These are phyloP conservation scores for Yponomeuta malinellus DNA, from an alignment of 2,888 invertebrate genomes.

Conservation along the genomic window DNA sequence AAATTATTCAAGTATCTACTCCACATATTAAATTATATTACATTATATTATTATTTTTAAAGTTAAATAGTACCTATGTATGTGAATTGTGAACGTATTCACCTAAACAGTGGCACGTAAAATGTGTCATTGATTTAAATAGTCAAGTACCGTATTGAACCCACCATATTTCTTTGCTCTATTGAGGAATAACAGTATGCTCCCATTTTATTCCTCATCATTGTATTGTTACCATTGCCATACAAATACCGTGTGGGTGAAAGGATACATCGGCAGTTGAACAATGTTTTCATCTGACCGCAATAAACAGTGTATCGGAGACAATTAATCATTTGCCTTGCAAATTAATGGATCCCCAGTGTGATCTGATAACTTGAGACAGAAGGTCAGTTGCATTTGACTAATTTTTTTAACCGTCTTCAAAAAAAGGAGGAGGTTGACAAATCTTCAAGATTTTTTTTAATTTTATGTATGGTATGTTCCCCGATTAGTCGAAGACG, in stretches of 20 bases:
- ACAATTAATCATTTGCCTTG: slow-evolving; percentile 9
- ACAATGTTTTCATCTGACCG: not conserved
- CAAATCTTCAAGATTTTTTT: too few species aligned
- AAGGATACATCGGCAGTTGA: not conserved
- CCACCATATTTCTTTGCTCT: not conserved
- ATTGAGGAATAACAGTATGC: not conserved
- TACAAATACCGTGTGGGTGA: not conserved
- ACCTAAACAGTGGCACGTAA: not conserved
- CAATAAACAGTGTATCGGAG: slow-evolving; percentile 1
- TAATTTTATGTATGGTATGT: too few species aligned
- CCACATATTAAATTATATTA: too few species aligned
- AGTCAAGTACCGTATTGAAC: not conserved
- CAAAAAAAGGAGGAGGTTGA: too few species aligned
- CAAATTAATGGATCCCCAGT: slow-evolving; percentile 11
- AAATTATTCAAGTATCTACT: too few species aligned
- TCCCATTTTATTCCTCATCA: not conserved
- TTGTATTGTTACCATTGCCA: not conserved
- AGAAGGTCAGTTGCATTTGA: not conserved
- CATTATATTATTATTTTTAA: too few species aligned
- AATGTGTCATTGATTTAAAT: not conserved
- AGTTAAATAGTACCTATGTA: too few species aligned
- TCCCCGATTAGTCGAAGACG: too few species aligned
- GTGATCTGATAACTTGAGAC: not conserved
- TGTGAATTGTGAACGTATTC: not conserved
- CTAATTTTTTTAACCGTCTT: too few species aligned